Evolutionary conservation across 1,140 invertebrate species (phyloP).

Genomic region (Cheumatopsyche charites): DNA sequence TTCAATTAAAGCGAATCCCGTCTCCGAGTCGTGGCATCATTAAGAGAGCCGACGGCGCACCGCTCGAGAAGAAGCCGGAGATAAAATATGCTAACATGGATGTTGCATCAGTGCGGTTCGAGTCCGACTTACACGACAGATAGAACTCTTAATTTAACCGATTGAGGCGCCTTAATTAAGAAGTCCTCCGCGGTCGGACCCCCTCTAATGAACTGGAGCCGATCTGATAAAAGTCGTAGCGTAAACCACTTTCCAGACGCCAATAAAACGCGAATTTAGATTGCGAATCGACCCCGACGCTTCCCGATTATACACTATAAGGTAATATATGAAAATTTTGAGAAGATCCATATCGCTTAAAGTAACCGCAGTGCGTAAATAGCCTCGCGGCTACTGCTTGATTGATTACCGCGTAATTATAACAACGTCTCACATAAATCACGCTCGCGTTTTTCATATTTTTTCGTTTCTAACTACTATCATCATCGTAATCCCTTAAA

Average conservation of each 20-base stretch:
- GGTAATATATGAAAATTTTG: too few species aligned
- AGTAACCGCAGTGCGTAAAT: too few species aligned
- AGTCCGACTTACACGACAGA: slow-evolving; percentile 26
- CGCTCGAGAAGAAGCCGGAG: slow-evolving; percentile 2
- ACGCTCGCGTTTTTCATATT: too few species aligned
- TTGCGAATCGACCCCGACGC: too few species aligned
- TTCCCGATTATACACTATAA: too few species aligned
- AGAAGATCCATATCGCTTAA: too few species aligned
- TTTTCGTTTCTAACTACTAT: too few species aligned
- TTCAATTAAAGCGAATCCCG: slow-evolving; percentile 8
- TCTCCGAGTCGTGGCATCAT: slow-evolving; percentile 22
- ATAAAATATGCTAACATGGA: slow-evolving; percentile 28
- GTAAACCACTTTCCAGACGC: background rate
- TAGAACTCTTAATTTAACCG: slow-evolving; percentile 41
- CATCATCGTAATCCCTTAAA: too few species aligned
- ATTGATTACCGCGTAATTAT: too few species aligned
- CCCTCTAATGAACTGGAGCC: slow-evolving; percentile 36
- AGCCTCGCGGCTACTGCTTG: too few species aligned
- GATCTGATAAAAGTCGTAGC: slow-evolving; percentile 28
- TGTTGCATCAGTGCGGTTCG: slow-evolving; percentile 28
- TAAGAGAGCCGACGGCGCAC: slow-evolving; percentile 13
- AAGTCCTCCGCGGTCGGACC: slow-evolving; percentile 33
- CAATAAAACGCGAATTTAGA: too few species aligned
- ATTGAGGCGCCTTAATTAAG: slow-evolving; percentile 47
- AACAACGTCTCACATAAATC: too few species aligned